phyloP scores from a whole-genome alignment of 2,888 invertebrate species.

The Marasmarcha lunaedactyla region DNA sequence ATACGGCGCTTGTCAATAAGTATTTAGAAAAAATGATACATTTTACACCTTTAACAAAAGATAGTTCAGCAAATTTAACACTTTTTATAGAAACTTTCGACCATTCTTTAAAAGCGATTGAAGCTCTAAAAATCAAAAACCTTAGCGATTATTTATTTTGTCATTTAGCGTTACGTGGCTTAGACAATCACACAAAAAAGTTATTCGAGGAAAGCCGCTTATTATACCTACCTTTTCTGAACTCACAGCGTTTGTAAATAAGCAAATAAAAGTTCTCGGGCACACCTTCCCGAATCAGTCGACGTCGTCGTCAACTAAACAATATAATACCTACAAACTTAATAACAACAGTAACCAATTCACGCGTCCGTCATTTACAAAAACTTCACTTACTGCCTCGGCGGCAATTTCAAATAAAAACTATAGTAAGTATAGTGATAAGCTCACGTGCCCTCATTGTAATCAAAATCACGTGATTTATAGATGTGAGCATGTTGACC shows the following conservation, averaged over 20 bases:
- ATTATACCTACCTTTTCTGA: not conserved
- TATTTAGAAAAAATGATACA: constrained; percentile 6
- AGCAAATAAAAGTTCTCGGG: not conserved
- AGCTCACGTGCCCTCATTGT: not conserved
- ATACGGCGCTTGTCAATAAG: constrained; percentile 2
- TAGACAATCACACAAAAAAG: not conserved
- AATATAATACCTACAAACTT: not conserved
- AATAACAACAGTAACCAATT: not conserved
- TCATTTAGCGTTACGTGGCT: constrained; percentile 2
- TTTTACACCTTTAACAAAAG: constrained; percentile 4
- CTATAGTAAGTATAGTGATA: not conserved
- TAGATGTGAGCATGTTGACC: not conserved
- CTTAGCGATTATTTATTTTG: constrained; percentile 1
- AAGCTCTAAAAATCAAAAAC: constrained; percentile 4
- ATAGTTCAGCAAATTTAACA: not conserved
- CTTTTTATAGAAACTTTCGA: constrained; percentile 2
- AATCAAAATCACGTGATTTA: not conserved
- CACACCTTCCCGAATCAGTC: not conserved
- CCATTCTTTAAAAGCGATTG: not conserved
- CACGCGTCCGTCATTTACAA: not conserved
- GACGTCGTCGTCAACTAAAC: not conserved
- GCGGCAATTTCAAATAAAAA: constrained; percentile 1
- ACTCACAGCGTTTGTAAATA: not conserved
- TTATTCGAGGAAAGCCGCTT: not conserved
- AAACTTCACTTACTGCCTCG: not conserved